phyloP scores from a whole-genome alignment of 2,113 vertebrate species.

The Aleadryas rufinucha region DNA sequence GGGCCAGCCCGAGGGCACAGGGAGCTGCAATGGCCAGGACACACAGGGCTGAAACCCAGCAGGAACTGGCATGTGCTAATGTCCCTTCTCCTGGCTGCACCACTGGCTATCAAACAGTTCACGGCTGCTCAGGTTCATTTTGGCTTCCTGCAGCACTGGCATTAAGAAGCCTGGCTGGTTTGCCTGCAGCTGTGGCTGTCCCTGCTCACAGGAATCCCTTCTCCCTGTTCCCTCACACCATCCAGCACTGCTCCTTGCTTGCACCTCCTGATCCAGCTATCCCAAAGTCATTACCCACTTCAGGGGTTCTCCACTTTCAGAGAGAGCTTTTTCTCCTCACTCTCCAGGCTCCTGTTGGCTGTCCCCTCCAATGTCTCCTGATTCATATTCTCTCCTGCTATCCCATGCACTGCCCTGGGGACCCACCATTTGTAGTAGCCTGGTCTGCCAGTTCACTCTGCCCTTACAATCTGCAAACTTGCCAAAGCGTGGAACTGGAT shows the following conservation, averaged over 20 bases:
- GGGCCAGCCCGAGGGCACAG: neutral
- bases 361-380: neutral
- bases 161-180: neutral
- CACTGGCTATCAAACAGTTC: neutral
- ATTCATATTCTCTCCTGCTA: neutral
- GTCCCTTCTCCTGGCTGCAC: neutral
- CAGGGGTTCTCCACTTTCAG: neutral
- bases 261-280: neutral
- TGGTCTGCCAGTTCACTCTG: neutral
- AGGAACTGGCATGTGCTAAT: neutral
- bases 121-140: neutral
- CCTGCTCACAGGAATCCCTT: neutral
- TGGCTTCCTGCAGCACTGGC: neutral
- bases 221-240: neutral
- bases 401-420: neutral
- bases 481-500: neutral
- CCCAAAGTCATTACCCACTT: neutral
- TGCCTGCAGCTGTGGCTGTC: neutral
- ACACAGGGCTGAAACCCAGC: neutral
- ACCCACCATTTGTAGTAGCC: rapidly evolving
- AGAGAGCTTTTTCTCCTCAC: neutral
- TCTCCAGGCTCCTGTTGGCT: neutral
- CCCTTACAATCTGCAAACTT: neutral
- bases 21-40: neutral
- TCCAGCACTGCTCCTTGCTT: neutral